Evolutionary conservation across 1,140 invertebrate genomes (phyloP).

Genomic region (Ptiloglossa arizonensis): DNA sequence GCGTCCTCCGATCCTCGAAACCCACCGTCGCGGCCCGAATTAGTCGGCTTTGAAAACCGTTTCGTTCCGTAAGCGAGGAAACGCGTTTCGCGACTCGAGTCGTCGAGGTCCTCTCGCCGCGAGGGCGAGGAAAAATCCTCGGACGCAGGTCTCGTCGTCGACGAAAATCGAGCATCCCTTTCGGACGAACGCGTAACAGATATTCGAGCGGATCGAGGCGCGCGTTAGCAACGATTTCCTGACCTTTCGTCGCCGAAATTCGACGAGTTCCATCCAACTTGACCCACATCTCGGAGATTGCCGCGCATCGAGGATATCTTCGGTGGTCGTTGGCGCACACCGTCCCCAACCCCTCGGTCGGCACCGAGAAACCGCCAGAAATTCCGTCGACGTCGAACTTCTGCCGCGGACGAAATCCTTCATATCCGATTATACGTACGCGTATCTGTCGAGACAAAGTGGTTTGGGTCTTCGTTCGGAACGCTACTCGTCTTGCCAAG

Average conservation of each 20-base stretch:
- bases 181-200: background rate
- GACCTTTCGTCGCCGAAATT: background rate
- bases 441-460: conserved; percentile 27
- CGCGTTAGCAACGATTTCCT: background rate
- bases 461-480: background rate
- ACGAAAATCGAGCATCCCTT: background rate
- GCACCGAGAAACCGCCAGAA: conserved; percentile 18
- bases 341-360: background rate
- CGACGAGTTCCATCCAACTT: background rate
- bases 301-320: conserved; percentile 17
- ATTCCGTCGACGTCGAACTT: conserved; percentile 46
- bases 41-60: too few species aligned
- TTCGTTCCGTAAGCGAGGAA: too few species aligned
- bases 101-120: too few species aligned
- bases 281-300: conserved; percentile 24
- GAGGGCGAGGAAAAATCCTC: too few species aligned
- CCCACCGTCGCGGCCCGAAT: too few species aligned
- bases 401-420: conserved; percentile 46
- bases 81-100: too few species aligned
- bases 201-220: too few species aligned
- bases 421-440: conserved; percentile 34
- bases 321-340: background rate
- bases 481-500: conserved; percentile 28
- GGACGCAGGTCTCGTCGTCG: background rate
- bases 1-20: too few species aligned